Evolutionary conservation across 2,113 vertebrate species (phyloP).

Genomic region (Rhagologus leucostigma): DNA sequence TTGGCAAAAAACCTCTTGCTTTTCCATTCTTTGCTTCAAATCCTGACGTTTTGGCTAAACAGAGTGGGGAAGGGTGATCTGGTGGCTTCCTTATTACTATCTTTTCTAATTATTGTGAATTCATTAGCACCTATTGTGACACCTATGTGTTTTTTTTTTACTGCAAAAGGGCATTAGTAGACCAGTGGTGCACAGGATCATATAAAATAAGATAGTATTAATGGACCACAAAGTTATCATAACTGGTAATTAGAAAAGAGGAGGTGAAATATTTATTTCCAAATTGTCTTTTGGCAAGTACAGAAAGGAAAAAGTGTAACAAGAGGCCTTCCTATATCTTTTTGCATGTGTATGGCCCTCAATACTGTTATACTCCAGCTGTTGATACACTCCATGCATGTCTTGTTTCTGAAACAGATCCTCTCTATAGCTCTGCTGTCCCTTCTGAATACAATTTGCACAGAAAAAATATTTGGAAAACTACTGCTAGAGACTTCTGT

Average conservation of each 20-base stretch:
- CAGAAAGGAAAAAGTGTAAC: background rate
- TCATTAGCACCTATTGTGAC: background rate
- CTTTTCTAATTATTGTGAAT: background rate
- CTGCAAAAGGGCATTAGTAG: background rate
- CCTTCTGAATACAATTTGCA: background rate
- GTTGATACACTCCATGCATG: background rate
- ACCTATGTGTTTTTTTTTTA: background rate
- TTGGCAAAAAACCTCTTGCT: background rate
- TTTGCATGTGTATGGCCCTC: background rate
- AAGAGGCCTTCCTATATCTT: background rate
- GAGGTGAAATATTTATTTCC: background rate
- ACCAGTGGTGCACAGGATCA: background rate
- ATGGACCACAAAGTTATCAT: background rate
- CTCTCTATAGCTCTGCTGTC: background rate
- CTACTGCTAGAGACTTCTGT: background rate
- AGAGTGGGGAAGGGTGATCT: background rate
- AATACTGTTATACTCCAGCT: background rate
- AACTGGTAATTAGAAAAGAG: background rate
- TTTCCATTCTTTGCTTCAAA: background rate
- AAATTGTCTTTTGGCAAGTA: background rate
- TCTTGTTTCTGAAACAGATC: background rate
- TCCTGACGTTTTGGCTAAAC: background rate
- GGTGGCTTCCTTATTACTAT: background rate
- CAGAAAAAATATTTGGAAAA: conserved; percentile 13
- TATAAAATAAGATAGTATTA: background rate